phyloP scores from a whole-genome alignment of 2,797 vertebrate species.

The Sebastes diaconus region DNA sequence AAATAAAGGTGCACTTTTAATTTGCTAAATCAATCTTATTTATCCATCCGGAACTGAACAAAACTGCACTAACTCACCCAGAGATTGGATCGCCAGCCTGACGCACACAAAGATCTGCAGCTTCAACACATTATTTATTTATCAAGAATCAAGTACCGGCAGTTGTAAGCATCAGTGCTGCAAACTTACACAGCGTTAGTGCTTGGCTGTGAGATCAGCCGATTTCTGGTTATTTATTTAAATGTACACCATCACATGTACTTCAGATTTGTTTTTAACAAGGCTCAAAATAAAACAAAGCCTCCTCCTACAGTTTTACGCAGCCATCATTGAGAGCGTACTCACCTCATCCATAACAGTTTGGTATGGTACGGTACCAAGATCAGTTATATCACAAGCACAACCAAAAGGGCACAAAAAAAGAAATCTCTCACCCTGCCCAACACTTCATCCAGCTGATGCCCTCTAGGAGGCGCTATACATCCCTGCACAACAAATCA shows the following conservation, averaged over 20 bases:
- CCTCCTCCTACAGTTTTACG: not conserved
- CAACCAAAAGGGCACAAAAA: not conserved
- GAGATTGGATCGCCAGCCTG: not conserved
- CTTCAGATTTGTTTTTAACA: not conserved
- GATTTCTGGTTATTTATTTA: constrained; percentile 23
- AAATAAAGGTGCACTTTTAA: not conserved
- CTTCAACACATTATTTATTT: constrained; percentile 37
- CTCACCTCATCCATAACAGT: not conserved
- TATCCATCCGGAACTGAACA: not conserved
- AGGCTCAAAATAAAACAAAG: not conserved
- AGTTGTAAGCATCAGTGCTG: constrained; percentile 12
- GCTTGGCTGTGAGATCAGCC: not conserved
- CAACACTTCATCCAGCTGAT: not conserved
- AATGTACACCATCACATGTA: not conserved
- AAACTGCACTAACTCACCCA: not conserved
- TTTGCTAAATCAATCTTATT: not conserved
- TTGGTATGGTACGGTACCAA: too few relatives aligned
- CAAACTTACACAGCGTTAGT: constrained; percentile 6
- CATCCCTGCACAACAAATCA: not conserved
- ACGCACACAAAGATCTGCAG: constrained; percentile 4
- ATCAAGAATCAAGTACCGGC: constrained; percentile 11
- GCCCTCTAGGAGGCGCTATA: not conserved
- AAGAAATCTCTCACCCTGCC: not conserved
- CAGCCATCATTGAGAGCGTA: not conserved
- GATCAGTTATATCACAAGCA: not conserved